phyloP scores from a whole-genome alignment of 2,888 invertebrate genomes.

The Cepaea hortensis region DNA sequence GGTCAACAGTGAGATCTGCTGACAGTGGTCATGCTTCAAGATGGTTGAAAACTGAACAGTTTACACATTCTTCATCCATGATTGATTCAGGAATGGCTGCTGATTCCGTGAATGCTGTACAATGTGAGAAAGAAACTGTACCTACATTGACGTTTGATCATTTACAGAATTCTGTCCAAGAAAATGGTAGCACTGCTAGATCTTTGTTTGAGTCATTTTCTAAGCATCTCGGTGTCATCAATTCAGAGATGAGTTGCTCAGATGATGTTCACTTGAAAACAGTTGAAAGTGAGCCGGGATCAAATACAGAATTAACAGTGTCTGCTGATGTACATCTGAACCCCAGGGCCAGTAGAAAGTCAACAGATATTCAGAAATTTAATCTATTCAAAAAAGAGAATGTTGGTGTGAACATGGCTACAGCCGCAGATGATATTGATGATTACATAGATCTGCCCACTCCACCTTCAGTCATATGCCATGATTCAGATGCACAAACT shows the following conservation, averaged over 20 bases:
- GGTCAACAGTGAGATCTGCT: background rate
- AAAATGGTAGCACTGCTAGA: background rate
- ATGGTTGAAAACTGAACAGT: background rate
- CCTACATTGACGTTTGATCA: too few species aligned
- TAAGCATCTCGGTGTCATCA: background rate
- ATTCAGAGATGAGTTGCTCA: background rate
- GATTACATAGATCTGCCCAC: slow-evolving; percentile 15
- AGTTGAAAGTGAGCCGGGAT: too few species aligned
- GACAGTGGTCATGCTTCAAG: background rate
- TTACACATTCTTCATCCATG: background rate
- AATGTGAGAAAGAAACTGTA: background rate
- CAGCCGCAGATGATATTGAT: background rate
- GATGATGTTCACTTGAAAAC: background rate
- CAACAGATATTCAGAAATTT: background rate
- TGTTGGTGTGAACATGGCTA: too few species aligned
- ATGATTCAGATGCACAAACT: background rate
- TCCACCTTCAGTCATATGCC: background rate
- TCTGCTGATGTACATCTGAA: background rate
- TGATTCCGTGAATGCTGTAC: too few species aligned
- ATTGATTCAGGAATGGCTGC: background rate
- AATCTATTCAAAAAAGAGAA: background rate
- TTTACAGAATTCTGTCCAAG: background rate
- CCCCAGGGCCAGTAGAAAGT: background rate
- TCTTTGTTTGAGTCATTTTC: slow-evolving; percentile 17
- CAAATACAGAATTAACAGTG: background rate